Conservation (phyloP, 2,113 vertebrate genomes). For the human (Homo sapiens) region DNA sequence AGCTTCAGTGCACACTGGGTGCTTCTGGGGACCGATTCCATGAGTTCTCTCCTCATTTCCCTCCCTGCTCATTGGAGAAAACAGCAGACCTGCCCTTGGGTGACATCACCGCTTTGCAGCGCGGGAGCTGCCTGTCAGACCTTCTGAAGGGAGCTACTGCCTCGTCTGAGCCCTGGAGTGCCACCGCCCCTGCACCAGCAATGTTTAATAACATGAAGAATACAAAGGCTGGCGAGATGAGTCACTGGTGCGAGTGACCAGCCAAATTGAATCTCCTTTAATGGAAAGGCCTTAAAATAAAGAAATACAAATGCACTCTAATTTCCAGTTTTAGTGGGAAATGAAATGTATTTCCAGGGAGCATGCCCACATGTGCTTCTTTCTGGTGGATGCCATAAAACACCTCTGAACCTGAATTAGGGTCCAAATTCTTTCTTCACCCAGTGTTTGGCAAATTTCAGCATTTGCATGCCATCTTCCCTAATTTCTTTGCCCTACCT, state of each 20-base stretch:
- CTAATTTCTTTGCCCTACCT: not conserved
- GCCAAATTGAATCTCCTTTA: conserved; percentile 12
- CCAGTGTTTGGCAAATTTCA: not conserved
- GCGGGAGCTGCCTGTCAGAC: not conserved
- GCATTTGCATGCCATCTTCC: not conserved
- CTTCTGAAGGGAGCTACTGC: not conserved
- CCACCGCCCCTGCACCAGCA: not conserved
- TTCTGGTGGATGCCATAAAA: not conserved
- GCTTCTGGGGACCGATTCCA: not conserved
- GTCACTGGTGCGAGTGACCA: conserved; percentile 44
- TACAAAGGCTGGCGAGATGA: conserved; percentile 19
- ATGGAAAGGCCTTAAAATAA: conserved; percentile 33
- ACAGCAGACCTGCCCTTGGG: not conserved
- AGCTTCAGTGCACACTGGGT: not conserved
- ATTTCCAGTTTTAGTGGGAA: not conserved
- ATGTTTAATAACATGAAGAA: conserved; percentile 26
- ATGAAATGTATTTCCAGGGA: not conserved
- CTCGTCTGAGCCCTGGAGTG: not conserved
- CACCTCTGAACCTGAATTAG: not conserved
- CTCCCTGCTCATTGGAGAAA: not conserved
- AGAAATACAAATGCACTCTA: not conserved
- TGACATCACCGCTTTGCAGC: not conserved
- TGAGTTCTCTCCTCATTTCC: not conserved
- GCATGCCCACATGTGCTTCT: not conserved
- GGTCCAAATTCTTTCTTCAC: not conserved